Evolutionary conservation across 2,797 vertebrate genomes (phyloP).

Genomic region (Acanthiza pusilla): DNA sequence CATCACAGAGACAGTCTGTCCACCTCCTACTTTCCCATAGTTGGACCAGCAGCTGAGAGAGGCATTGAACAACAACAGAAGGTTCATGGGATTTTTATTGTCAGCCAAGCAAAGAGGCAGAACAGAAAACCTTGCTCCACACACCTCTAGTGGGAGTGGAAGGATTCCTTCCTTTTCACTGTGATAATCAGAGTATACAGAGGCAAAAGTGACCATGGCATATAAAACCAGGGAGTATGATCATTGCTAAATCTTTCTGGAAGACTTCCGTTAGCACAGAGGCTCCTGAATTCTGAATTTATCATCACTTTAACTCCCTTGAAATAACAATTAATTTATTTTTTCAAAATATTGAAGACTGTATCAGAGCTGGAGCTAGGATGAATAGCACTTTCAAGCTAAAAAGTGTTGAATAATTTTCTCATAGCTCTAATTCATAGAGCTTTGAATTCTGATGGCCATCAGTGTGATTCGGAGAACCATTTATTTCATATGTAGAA

Average conservation of each 20-base stretch:
- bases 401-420: not conserved
- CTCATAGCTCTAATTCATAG: not conserved
- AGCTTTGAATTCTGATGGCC: not conserved
- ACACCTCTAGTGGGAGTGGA: not conserved
- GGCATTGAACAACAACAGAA: not conserved
- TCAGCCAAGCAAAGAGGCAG: not conserved
- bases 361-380: not conserved
- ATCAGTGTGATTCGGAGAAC: not conserved
- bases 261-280: not conserved
- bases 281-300: not conserved
- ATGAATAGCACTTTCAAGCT: not conserved
- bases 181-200: not conserved
- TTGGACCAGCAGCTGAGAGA: slow-evolving; percentile 86
- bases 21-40: slow-evolving; percentile 81
- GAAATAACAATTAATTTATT: not conserved
- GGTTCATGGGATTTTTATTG: not conserved
- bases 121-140: not conserved
- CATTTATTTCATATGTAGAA: not conserved
- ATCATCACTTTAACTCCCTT: not conserved
- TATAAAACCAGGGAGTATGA: not conserved
- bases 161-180: not conserved
- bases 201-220: not conserved
- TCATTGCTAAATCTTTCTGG: not conserved
- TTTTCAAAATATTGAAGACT: not conserved
- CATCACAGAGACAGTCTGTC: slow-evolving; percentile 83